Base-by-base conservation (phyloP, 2,797 vertebrate genomes). In the Pseudochirops corinnae region DNA sequence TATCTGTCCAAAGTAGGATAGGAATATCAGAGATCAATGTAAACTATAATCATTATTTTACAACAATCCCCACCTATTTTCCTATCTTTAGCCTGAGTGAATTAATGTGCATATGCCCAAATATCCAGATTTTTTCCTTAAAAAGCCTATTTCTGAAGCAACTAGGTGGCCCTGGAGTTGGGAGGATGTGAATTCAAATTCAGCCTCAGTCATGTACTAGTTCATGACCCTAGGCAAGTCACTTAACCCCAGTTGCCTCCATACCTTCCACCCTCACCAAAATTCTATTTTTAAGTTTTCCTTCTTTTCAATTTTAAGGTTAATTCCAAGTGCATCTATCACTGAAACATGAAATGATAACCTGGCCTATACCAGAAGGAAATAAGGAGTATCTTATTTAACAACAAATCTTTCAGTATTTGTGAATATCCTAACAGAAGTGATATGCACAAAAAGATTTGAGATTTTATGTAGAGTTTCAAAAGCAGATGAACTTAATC, bases 291-390 rank as follows among this genome's bases (percentile, higher is more conserved):
- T 82, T 55, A 87, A 92, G 26, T 92, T 96, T 67, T 60, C 4
- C 21, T 92, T 24, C 31, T 91, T 95, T 91, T 1, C 18, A 16
- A 91, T 92, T 12, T 18, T 26, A 10, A 90, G 12, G 52, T 50
- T 87, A 9, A 29, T 90, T 0, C 55, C 1, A 6, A 55, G 31
- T 55, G 29, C 62, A 33, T 13, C 21, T 53, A 95, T 93, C 16
- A 9, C 2, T 67, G 28, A 58, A 1, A 94, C 62, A 93, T 46
- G 1, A 94, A 96, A 95, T 29, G 29, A 46, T 33, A n/a, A 93
- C 50, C 1, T 55, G 1, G 0, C 18, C 28, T 9, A 13, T 3
- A 28, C 82, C 82, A 0, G 0, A 5, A 56, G n/a, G 33, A 1
- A 21, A 10, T 92, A 52, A 29, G 14, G 29, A 92, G 16, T 31